These are phyloP conservation scores for Tetranychus piercei DNA, from an alignment of 2,888 invertebrate species.

Conservation along the genomic window DNA sequence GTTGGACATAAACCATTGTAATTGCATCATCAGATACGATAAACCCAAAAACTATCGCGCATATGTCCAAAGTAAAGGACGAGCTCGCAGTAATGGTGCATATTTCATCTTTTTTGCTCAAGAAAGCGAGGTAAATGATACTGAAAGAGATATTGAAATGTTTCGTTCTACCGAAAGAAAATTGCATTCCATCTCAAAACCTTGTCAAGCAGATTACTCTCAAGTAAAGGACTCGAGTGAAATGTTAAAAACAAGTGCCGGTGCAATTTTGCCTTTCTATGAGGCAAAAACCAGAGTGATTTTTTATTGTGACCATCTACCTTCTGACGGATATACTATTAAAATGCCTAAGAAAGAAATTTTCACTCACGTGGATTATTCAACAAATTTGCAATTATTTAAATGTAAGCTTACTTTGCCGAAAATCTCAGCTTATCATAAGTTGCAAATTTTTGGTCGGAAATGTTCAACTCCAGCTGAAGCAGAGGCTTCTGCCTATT, in stretches of 20 bases:
- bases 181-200: background rate
- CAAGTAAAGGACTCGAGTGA: background rate
- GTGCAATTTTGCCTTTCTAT: background rate
- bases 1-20: slow-evolving; percentile 26
- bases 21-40: slow-evolving; percentile 27
- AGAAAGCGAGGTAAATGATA: background rate
- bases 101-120: slow-evolving; percentile 36
- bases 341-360: background rate
- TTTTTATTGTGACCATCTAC: background rate
- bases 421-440: background rate
- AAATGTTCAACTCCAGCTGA: background rate
- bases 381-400: background rate
- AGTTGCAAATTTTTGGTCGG: background rate
- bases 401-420: background rate
- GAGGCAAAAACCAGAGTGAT: background rate
- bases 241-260: background rate
- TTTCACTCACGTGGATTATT: background rate
- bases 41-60: slow-evolving; percentile 23
- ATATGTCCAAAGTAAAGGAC: slow-evolving; percentile 27
- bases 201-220: background rate
- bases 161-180: background rate
- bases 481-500: background rate
- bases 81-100: slow-evolving; percentile 25
- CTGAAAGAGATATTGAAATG: background rate
- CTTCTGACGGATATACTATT: background rate